A percentile compares a stretch with the other conserved stretches of the same genome.
phyloP scores from a whole-genome alignment of 2,797 vertebrate species.

The Steatocranus sp. region DNA sequence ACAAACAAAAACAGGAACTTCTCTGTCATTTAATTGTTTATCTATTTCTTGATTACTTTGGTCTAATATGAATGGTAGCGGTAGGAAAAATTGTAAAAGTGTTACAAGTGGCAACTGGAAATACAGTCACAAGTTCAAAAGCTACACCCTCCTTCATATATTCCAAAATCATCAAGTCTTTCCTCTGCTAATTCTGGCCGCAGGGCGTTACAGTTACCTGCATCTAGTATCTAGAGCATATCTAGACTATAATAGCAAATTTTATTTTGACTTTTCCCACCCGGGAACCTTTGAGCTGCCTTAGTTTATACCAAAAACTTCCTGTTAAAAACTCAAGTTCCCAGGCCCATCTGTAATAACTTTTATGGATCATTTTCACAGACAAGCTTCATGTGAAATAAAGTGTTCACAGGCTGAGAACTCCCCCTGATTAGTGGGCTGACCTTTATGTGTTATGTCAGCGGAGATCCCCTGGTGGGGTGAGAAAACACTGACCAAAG shows the following conservation, averaged over 20 bases:
- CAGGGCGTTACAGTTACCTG: background rate
- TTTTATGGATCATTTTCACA: background rate
- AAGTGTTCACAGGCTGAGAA: background rate
- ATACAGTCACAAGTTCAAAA: background rate
- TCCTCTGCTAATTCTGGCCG: background rate
- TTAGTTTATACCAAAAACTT: background rate
- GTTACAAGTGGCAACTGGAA: background rate
- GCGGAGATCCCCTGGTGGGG: background rate
- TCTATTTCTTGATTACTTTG: background rate
- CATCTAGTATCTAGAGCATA: background rate
- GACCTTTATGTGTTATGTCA: background rate
- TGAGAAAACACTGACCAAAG: background rate
- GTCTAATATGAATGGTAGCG: background rate
- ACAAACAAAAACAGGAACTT: background rate
- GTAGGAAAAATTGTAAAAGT: background rate
- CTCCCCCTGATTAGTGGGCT: background rate
- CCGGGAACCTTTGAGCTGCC: background rate
- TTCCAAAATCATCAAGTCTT: background rate
- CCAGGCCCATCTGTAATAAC: background rate
- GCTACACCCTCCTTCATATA: background rate
- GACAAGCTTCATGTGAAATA: background rate
- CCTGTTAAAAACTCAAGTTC: background rate
- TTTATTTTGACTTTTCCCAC: background rate
- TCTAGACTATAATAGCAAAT: background rate
- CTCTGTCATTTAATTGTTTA: background rate